These are phyloP conservation scores for Bhutanitis thaidina DNA, from an alignment of 2,888 invertebrate genomes.

Conservation along the genomic window DNA sequence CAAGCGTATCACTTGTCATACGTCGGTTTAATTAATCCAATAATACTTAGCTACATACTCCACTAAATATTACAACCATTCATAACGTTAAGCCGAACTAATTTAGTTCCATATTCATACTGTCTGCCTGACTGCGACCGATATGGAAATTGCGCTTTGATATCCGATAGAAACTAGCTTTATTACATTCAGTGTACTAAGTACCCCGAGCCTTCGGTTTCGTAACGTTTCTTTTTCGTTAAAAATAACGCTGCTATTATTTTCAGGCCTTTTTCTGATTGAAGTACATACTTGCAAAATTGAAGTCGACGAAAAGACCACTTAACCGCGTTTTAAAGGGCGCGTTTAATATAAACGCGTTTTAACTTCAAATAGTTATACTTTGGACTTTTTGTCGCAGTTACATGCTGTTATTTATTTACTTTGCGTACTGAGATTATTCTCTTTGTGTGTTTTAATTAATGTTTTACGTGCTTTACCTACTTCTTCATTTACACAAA, in stretches of 20 bases:
- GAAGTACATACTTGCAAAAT: slow-evolving; percentile 16
- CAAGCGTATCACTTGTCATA: slow-evolving; percentile 9
- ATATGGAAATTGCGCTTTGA: not conserved
- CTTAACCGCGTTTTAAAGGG: slow-evolving; percentile 15
- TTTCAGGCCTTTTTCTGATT: slow-evolving; percentile 5
- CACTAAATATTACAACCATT: slow-evolving; percentile 8
- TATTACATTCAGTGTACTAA: not conserved
- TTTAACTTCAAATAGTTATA: slow-evolving; percentile 2
- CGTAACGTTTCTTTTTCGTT: not conserved
- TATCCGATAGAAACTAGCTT: not conserved
- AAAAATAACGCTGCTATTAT: slow-evolving; percentile 8
- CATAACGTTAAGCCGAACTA: slow-evolving; percentile 7
- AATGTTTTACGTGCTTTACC: too few species aligned
- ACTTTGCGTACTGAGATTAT: too few species aligned
- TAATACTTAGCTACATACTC: not conserved
- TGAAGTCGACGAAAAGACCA: slow-evolving; percentile 18
- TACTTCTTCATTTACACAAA: too few species aligned
- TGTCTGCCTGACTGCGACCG: not conserved
- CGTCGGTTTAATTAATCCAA: slow-evolving; percentile 6
- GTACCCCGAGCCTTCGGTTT: not conserved
- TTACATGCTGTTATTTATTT: too few species aligned
- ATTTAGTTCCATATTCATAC: slow-evolving; percentile 4
- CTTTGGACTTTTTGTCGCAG: slow-evolving; percentile 1
- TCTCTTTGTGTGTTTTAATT: not conserved
- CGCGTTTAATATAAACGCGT: slow-evolving; percentile 6